Conservation (phyloP, 2,113 vertebrate genomes). For the Pardalotus punctatus region DNA sequence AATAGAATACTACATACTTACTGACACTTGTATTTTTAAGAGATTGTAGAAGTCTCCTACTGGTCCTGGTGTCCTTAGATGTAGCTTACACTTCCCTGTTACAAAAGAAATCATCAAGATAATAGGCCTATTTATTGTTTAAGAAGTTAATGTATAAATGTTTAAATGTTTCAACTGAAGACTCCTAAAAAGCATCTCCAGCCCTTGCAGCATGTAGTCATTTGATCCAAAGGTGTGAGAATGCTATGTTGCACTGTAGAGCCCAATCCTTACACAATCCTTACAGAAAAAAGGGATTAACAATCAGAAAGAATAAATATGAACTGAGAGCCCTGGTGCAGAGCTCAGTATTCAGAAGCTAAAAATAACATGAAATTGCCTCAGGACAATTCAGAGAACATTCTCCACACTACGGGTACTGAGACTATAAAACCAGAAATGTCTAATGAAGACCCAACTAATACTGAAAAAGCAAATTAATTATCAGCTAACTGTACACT, state of each 20-base stretch:
- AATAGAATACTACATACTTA: slow-evolving; percentile 8
- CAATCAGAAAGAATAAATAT: background rate
- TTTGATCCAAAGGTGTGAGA: background rate
- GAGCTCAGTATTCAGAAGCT: background rate
- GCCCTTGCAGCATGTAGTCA: background rate
- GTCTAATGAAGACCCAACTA: background rate
- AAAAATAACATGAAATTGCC: background rate
- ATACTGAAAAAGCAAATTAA: background rate
- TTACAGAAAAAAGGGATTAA: background rate
- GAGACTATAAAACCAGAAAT: background rate
- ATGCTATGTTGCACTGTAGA: background rate
- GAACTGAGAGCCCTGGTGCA: background rate
- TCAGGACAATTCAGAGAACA: background rate
- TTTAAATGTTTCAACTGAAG: background rate
- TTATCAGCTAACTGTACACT: background rate
- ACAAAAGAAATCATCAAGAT: background rate
- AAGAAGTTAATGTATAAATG: background rate
- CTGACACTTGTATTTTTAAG: slow-evolving; percentile 44
- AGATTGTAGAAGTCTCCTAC: slow-evolving; percentile 53
- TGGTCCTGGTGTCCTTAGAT: slow-evolving; percentile 42
- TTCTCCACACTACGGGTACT: background rate
- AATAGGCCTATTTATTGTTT: background rate
- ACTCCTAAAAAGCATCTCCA: background rate
- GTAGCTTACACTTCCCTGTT: slow-evolving; percentile 31
- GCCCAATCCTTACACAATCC: background rate